Percentiles rank a stretch among this genome's conserved stretches.
Evolutionary conservation across 2,888 invertebrate genomes (phyloP).

Genomic region (Ennomos erosarius): DNA sequence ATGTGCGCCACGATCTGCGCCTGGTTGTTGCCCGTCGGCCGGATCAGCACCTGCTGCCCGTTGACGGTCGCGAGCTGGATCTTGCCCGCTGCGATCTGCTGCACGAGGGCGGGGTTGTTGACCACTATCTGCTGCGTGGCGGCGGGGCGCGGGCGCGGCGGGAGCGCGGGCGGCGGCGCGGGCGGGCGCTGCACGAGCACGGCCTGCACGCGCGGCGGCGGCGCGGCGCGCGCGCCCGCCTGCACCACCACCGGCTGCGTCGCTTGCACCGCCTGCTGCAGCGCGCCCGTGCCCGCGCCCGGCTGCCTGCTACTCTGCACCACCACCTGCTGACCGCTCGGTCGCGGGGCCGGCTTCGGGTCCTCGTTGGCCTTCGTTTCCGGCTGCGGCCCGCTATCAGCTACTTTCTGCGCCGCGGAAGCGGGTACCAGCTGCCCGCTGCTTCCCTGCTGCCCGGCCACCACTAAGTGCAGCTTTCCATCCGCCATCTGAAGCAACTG

Average conservation of each 20-base stretch:
- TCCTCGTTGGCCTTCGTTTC: conserved; percentile 41
- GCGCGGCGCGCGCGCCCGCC: conserved; percentile 54
- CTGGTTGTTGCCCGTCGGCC: conserved; percentile 91
- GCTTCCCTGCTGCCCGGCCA: conserved; percentile 86
- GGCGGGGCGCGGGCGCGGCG: conserved; percentile 61
- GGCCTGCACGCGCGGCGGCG: conserved; percentile 59
- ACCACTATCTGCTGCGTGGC: conserved; percentile 89
- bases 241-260: conserved; percentile 57
- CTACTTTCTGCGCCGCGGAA: conserved; percentile 48
- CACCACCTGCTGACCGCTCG: conserved; percentile 55
- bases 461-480: conserved; percentile 95
- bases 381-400: conserved; percentile 42
- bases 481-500: conserved; percentile 97
- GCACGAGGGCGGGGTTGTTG: conserved; percentile 90
- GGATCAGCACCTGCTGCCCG: conserved; percentile 93
- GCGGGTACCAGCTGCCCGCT: conserved; percentile 75
- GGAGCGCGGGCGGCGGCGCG: conserved; percentile 56
- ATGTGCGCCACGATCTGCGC: conserved; percentile 92
- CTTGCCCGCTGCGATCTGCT: conserved; percentile 93
- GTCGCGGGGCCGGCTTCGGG: conserved; percentile 33
- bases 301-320: conserved; percentile 61
- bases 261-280: conserved; percentile 59
- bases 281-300: conserved; percentile 75
- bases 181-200: conserved; percentile 63
- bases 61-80: conserved; percentile 93